phyloP scores from a whole-genome alignment of 2,797 vertebrate genomes.

The Pempheris klunzingeri region DNA sequence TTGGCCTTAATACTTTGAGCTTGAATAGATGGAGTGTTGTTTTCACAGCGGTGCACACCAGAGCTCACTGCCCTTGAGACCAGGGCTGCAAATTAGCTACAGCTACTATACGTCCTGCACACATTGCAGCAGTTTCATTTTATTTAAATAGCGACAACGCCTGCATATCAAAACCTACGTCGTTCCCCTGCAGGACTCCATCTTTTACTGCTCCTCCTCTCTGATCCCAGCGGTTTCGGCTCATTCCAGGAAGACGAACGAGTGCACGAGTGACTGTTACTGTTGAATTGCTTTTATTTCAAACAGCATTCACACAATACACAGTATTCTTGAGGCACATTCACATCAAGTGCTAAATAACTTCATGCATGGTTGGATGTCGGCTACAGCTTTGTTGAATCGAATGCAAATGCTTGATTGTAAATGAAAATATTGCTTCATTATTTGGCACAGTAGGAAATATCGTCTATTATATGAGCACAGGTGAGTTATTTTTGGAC shows the following conservation, averaged over 20 bases:
- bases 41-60: too few species aligned
- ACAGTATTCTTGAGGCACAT: conserved; percentile 82
- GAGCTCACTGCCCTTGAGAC: too few species aligned
- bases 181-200: too few species aligned
- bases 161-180: too few species aligned
- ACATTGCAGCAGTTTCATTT: too few species aligned
- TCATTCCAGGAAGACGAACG: conserved; percentile 13
- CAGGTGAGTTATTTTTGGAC: conserved; percentile 49
- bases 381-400: conserved; percentile 74
- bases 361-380: conserved; percentile 83
- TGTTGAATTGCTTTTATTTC: conserved; percentile 84
- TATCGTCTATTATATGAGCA: conserved; percentile 52
- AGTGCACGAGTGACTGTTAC: neutral
- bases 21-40: too few species aligned
- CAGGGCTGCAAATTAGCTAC: too few species aligned
- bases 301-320: conserved; percentile 86
- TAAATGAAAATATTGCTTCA: conserved; percentile 89
- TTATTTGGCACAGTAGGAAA: conserved; percentile 87
- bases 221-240: neutral
- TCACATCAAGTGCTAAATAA: conserved; percentile 83
- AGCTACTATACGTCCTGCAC: too few species aligned
- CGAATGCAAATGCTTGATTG: conserved; percentile 79
- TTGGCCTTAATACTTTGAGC: too few species aligned
- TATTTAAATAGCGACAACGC: too few species aligned
- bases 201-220: neutral